These are phyloP conservation scores for Cydia strobilella DNA, from an alignment of 1,140 invertebrate species.

Conservation along the genomic window DNA sequence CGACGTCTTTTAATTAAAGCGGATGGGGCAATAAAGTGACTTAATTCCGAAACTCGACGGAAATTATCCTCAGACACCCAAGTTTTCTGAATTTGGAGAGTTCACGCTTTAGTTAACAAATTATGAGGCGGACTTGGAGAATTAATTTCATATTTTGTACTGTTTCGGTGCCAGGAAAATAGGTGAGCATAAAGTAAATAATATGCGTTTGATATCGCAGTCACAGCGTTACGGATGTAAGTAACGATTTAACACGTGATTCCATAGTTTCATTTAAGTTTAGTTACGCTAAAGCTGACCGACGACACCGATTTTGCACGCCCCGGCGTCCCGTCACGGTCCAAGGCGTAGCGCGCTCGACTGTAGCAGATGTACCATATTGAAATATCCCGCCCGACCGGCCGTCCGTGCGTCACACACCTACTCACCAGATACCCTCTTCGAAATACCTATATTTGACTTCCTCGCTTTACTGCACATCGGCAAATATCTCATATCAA, in stretches of 20 bases:
- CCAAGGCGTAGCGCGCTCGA: slow-evolving; percentile 49
- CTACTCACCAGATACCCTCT: slow-evolving; percentile 59
- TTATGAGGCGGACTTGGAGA: slow-evolving; percentile 37
- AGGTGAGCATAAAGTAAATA: neutral
- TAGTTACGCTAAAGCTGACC: slow-evolving; percentile 33
- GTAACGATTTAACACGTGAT: neutral
- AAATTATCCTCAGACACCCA: slow-evolving; percentile 63
- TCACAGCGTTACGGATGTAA: neutral
- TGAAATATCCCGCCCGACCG: slow-evolving; percentile 68
- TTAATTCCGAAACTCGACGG: slow-evolving; percentile 73
- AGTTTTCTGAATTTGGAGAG: slow-evolving; percentile 46
- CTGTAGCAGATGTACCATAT: slow-evolving; percentile 66
- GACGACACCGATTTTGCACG: slow-evolving; percentile 60
- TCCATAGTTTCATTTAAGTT: neutral
- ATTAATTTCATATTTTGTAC: slow-evolving; percentile 31
- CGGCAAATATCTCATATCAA: slow-evolving; percentile 61
- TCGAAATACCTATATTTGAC: slow-evolving; percentile 69
- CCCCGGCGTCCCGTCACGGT: slow-evolving; percentile 50
- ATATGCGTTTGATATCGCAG: neutral
- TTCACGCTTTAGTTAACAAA: slow-evolving; percentile 44
- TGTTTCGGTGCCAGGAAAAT: neutral
- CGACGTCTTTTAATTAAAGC: slow-evolving; percentile 79
- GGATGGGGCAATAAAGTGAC: slow-evolving; percentile 78
- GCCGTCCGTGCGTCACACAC: slow-evolving; percentile 56
- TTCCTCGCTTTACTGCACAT: slow-evolving; percentile 59